phyloP scores from a whole-genome alignment of 2,888 invertebrate genomes.

The Ypsolopha sequella region DNA sequence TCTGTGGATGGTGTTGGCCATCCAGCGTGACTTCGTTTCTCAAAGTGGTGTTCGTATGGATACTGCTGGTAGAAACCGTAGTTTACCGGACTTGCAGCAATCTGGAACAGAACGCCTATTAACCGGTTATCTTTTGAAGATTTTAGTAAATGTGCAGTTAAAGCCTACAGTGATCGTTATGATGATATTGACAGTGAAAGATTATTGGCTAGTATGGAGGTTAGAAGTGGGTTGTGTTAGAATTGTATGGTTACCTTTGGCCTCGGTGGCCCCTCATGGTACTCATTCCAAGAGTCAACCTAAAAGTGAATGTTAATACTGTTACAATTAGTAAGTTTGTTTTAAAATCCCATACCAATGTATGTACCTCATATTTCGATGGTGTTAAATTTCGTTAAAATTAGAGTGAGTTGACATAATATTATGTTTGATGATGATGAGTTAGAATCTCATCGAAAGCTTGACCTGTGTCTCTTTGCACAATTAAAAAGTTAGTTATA shows the following conservation, averaged over 20 bases:
- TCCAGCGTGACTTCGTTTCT: constrained; percentile 46
- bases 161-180: constrained; percentile 24
- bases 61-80: constrained; percentile 80
- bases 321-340: constrained; percentile 6
- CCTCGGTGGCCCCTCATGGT: constrained; percentile 34
- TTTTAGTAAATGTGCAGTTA: constrained; percentile 38
- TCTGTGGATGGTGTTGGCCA: constrained; percentile 40
- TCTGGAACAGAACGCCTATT: constrained; percentile 70
- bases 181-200: constrained; percentile 8
- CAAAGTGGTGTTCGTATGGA: constrained; percentile 56
- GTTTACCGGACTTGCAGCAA: constrained; percentile 79
- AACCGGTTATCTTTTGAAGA: constrained; percentile 46
- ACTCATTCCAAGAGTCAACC: constrained; percentile 58
- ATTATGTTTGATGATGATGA: too few species aligned
- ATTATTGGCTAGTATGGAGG: constrained; percentile 15
- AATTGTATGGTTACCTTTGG: constrained; percentile 44
- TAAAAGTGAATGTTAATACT: constrained; percentile 46
- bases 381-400: too few species aligned
- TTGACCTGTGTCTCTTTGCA: too few species aligned
- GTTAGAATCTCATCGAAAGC: too few species aligned
- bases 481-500: too few species aligned
- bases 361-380: too few species aligned
- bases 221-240: constrained; percentile 18
- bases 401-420: too few species aligned
- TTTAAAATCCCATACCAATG: constrained; percentile 1